Evolutionary conservation across 1,140 invertebrate species (phyloP), one percentile per base, ranked within the genome.

Genomic region (Lerema accius): DNA sequence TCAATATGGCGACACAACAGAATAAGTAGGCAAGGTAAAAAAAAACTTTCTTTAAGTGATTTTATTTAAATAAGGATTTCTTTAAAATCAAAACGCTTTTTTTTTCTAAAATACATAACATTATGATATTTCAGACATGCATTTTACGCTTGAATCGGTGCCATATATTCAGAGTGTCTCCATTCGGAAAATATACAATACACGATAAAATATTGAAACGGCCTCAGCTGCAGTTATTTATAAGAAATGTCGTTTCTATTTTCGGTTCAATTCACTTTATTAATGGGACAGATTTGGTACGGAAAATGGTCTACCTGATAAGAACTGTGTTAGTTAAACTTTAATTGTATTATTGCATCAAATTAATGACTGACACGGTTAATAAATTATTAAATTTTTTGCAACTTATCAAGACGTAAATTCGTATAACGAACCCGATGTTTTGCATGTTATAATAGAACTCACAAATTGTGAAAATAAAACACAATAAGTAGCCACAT

Each of bases 141-240:
- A 37, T 37, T 37, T 37, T 49, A 16, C 26, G 48, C 23, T 50
- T 9, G 15, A 50, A 32, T 16, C 26, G 23, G 1, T 35, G 26
- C 26, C 13, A 49, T 49, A 49, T 49, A 49, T 49, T 23, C 13
- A 32, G n/a, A 49, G 7, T 32, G 19, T 28, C 46, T 49, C 46
- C 46, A 49, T 49, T 49, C 11, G 23, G 46, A 49, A 49, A 49
- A 49, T 49, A 49, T 49, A 49, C 23, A 28, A 28, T 49, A 49
- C 15, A 17, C 23, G 23, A 49, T 49, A 49, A 49, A 32, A 32
- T 49, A 49, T 49, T 49, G 46, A 49, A 49, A 49, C 23, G 46
- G 23, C 46, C 46, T 49, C 46, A 28, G 23, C 46, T 49, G 46
- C 46, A 28, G 46, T 49, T 49, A 49, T 49, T 49, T 28, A 49